Percentiles rank a stretch among this genome's conserved stretches.
Evolutionary conservation across 1,140 invertebrate genomes (phyloP).

Genomic region (Oncopodura yosiiana): DNA sequence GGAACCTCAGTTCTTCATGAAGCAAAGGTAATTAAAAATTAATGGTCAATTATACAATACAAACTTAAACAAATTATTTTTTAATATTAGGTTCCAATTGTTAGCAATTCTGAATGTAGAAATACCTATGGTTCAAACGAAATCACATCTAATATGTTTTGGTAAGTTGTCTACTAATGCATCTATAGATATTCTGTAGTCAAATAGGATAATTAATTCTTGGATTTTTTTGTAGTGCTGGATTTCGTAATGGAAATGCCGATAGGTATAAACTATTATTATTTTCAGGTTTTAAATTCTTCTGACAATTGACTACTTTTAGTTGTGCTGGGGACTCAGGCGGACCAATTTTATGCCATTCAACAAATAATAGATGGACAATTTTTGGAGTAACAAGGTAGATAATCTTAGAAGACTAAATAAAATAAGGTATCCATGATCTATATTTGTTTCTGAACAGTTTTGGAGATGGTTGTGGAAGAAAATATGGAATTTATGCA

Average conservation of each 20-base stretch:
- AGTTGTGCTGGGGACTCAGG: slow-evolving; percentile 57
- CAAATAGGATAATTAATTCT: too few relatives aligned
- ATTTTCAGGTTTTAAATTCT: slow-evolving; percentile 28
- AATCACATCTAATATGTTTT: slow-evolving; percentile 51
- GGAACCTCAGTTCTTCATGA: slow-evolving; percentile 70
- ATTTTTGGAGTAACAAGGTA: slow-evolving; percentile 86
- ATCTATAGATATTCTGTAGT: too few relatives aligned
- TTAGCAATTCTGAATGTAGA: slow-evolving; percentile 42
- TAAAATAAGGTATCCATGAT: too few relatives aligned
- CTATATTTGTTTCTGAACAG: too few relatives aligned
- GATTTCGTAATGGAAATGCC: slow-evolving; percentile 38
- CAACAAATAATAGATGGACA: slow-evolving; percentile 48
- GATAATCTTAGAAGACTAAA: too few relatives aligned
- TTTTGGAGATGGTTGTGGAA: slow-evolving; percentile 87
- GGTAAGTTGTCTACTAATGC: too few relatives aligned
- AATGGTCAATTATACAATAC: neutral
- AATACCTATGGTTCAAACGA: slow-evolving; percentile 48
- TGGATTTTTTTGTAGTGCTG: too few relatives aligned
- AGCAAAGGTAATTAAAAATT: slow-evolving; percentile 49
- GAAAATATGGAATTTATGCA: slow-evolving; percentile 79
- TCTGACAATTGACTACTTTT: slow-evolving; percentile 47
- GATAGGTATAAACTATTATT: neutral
- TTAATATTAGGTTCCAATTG: slow-evolving; percentile 45
- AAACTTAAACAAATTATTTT: neutral
- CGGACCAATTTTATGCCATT: slow-evolving; percentile 53